phyloP scores from a whole-genome alignment of 2,113 vertebrate species.

The Vulpes lagopus region DNA sequence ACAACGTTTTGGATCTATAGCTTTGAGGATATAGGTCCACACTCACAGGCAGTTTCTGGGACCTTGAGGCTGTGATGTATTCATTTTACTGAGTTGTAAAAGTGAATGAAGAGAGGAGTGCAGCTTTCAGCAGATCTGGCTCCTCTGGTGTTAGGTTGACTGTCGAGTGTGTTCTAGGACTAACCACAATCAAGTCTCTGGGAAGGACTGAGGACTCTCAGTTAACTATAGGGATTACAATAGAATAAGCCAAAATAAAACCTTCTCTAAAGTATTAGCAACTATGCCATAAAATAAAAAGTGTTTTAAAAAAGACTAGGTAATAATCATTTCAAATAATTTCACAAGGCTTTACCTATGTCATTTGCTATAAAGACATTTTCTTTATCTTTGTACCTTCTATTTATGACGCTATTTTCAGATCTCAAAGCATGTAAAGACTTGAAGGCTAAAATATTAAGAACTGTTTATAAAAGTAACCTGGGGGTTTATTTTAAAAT shows the following conservation, averaged over 20 bases:
- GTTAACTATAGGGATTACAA: not conserved
- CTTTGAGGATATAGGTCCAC: not conserved
- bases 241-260: not conserved
- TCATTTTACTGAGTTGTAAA: not conserved
- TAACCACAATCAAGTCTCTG: not conserved
- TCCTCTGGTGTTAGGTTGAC: not conserved
- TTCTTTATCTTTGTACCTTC: not conserved
- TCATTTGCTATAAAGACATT: not conserved
- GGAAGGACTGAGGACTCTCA: not conserved
- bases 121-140: not conserved
- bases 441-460: not conserved
- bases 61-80: not conserved
- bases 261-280: not conserved
- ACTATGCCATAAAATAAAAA: not conserved
- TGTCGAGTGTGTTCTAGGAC: not conserved
- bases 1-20: not conserved
- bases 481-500: constrained; percentile 40
- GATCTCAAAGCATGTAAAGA: not conserved
- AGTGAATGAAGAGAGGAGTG: not conserved
- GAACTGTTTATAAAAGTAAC: not conserved
- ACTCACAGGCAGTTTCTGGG: not conserved
- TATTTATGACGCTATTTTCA: constrained; percentile 10
- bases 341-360: not conserved
- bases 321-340: constrained; percentile 10
- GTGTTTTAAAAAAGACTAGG: not conserved